phyloP scores from a whole-genome alignment of 2,888 invertebrate genomes.

The Rutpela maculata region DNA sequence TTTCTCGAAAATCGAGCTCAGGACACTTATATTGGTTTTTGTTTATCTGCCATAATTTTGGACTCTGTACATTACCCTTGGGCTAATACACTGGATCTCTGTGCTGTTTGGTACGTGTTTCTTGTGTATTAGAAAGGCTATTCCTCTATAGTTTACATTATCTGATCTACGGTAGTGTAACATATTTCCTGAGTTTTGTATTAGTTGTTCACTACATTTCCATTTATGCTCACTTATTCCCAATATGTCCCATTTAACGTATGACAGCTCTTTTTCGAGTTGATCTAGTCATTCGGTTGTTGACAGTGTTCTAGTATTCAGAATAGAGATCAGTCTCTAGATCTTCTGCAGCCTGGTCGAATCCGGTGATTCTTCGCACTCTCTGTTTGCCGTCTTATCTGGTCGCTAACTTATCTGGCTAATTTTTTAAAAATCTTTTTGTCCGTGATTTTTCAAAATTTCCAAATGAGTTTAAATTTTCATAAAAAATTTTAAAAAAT shows the following conservation, averaged over 20 bases:
- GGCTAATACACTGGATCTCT: neutral
- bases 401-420: neutral
- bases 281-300: neutral
- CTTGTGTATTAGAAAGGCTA: neutral
- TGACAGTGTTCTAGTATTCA: neutral
- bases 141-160: neutral
- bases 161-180: neutral
- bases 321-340: neutral
- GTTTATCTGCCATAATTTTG: too few relatives aligned
- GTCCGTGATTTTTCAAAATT: too few relatives aligned
- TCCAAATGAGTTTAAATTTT: too few relatives aligned
- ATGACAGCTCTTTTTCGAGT: neutral
- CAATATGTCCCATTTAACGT: neutral
- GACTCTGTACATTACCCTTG: neutral
- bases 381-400: neutral
- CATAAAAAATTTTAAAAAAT: too few relatives aligned
- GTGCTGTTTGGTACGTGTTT: neutral
- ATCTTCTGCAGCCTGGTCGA: neutral
- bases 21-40: too few relatives aligned
- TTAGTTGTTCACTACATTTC: neutral
- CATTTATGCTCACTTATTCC: neutral
- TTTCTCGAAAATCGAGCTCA: too few relatives aligned
- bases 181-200: neutral
- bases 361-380: neutral
- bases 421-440: too few relatives aligned